These are phyloP conservation scores for Cyanoderma ruficeps DNA, from an alignment of 2,113 vertebrate genomes.

Conservation along the genomic window DNA sequence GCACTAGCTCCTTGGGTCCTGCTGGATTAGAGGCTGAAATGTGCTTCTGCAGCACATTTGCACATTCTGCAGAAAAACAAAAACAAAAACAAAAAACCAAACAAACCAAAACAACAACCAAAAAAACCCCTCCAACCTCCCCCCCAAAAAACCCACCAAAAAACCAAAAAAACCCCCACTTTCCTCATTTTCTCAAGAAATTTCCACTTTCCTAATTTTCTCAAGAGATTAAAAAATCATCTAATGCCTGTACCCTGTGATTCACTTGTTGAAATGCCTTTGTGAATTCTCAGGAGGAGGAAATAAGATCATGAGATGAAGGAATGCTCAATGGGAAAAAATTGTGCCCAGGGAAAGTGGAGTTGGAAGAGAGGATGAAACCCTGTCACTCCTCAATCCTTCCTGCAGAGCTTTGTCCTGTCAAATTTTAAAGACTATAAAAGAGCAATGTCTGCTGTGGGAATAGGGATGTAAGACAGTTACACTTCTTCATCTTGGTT, in stretches of 20 bases:
- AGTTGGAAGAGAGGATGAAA: not conserved
- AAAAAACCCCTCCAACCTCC: not conserved
- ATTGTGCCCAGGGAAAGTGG: not conserved
- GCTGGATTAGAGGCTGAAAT: not conserved
- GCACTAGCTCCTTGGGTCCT: not conserved
- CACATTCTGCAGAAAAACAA: not conserved
- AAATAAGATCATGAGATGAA: not conserved
- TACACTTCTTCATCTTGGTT: not conserved
- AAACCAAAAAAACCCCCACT: too few species aligned
- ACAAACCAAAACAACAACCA: not conserved
- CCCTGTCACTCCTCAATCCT: not conserved
- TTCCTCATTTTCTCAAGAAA: not conserved
- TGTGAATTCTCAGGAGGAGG: not conserved
- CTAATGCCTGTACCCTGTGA: not conserved
- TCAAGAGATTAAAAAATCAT: not conserved
- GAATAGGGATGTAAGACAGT: not conserved
- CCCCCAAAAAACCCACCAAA: too few species aligned
- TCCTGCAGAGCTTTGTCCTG: not conserved
- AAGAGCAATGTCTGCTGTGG: not conserved
- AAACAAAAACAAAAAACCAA: not conserved
- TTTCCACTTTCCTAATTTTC: not conserved
- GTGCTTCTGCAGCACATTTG: not conserved
- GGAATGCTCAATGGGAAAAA: not conserved
- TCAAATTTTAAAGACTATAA: not conserved
- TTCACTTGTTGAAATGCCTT: not conserved